Conservation (phyloP, 2,888 invertebrate genomes). For the Tipula unca region DNA sequence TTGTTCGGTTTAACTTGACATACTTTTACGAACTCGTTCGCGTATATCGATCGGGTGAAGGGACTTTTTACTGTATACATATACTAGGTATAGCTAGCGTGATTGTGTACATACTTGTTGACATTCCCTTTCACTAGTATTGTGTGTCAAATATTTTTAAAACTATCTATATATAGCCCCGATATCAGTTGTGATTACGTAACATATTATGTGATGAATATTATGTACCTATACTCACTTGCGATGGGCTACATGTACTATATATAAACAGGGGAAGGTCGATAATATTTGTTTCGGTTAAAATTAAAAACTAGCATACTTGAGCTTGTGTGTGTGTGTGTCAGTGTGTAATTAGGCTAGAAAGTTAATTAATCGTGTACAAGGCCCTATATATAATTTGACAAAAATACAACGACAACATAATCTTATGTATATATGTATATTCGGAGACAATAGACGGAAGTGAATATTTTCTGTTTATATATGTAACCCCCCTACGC, state of each 20-base stretch:
- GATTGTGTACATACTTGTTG: not conserved
- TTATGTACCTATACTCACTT: no score
- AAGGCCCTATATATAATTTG: slow-evolving; percentile 2
- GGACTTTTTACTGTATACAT: not conserved
- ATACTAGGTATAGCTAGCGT: not conserved
- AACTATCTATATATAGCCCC: not conserved
- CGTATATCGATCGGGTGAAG: not conserved
- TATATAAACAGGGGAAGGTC: not conserved
- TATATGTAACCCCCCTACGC: not conserved
- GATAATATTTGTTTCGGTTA: not conserved
- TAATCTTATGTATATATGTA: not conserved
- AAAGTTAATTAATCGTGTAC: not conserved
- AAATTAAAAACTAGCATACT: not conserved
- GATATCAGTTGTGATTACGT: not conserved
- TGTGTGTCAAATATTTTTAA: not conserved
- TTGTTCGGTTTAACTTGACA: not conserved
- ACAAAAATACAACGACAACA: not conserved
- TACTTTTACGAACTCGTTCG: not conserved
- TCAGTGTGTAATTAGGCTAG: not conserved
- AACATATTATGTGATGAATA: not conserved
- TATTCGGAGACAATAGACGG: not conserved
- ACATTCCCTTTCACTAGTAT: not conserved
- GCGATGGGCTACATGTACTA: not conserved
- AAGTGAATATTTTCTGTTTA: not conserved
- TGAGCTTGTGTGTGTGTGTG: not conserved